Evolutionary conservation across 2,113 vertebrate species (phyloP).

Genomic region (Amphilophus citrinellus): DNA sequence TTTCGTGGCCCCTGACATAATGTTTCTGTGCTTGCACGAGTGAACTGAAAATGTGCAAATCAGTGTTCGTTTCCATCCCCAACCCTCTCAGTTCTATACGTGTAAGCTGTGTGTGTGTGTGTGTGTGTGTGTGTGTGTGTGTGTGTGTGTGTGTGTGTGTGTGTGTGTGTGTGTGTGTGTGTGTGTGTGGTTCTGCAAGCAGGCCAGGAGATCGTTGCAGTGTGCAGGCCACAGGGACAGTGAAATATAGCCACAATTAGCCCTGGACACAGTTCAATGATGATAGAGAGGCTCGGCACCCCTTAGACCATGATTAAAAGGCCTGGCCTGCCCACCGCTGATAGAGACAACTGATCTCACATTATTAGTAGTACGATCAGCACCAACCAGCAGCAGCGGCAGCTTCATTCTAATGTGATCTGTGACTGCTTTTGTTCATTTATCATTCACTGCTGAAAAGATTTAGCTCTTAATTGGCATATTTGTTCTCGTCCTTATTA

Average conservation of each 20-base stretch:
- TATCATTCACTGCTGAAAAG: slow-evolving; percentile 39
- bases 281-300: slow-evolving; percentile 92
- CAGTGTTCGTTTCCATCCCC: slow-evolving; percentile 17
- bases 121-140: no score
- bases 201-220: slow-evolving; percentile 72
- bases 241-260: slow-evolving; percentile 99
- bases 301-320: slow-evolving; percentile 98
- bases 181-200: slow-evolving; percentile 38
- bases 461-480: slow-evolving; percentile 31
- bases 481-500: slow-evolving; percentile 5
- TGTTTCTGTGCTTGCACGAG: background rate
- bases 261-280: slow-evolving; percentile 96
- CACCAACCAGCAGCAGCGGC: slow-evolving; percentile 61
- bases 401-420: slow-evolving; percentile 87
- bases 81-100: background rate
- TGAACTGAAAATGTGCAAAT: slow-evolving; percentile 8
- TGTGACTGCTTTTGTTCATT: slow-evolving; percentile 72
- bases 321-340: slow-evolving; percentile 89
- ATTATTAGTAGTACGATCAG: slow-evolving; percentile 91
- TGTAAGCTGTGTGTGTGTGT: no score
- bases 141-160: no score
- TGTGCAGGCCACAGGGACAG: slow-evolving; percentile 86
- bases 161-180: slow-evolving; percentile 13
- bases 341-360: slow-evolving; percentile 98
- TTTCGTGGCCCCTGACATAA: background rate